Base-by-base conservation (phyloP, 2,888 invertebrate genomes). In the Laothoe populi region DNA sequence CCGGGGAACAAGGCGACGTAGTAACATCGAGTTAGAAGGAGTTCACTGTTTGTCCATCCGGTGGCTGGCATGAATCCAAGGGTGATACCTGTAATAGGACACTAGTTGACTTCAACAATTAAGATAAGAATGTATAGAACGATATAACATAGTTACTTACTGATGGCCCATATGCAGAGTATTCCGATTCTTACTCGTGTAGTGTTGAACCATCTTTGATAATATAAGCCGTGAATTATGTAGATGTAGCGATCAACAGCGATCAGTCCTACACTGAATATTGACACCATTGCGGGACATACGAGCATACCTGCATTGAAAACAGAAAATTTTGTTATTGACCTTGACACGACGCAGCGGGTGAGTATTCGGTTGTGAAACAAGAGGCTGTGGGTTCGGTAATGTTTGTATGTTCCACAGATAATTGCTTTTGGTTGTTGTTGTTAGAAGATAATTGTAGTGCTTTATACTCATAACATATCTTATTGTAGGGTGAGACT, bases 211-310 rank as follows among this genome's bases (percentile, higher is more conserved):
- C 94, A 95, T 62, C 92, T 86, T 74, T 94, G 94, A 72, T 95
- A 95, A 74, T 94, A 93, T 16, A 95, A 78, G 0, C 95, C 95
- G 70, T 95, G 94, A 0, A 95, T 79, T 53, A 95, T 95, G 76
- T 94, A 95, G 49, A 95, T 90, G 72, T 94, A 95, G 35, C 95
- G 87, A 72, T 95, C 95, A 0, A 95, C 83, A 2, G 94, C 95
- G 31, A 95, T 95, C 10, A 95, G 79, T 0, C 94, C 94, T 4
- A 95, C 94, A 58, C 94, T 95, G 78, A 94, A 94, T 64, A 95
- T 94, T 0, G 95, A 95, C 10, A 94, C 94, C 77, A 95, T 84
- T 0, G 94, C 94, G 44, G 94, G 94, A 63, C 94, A 94, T n/a
- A 95, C 94, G 59, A 95, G 90, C 90, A 94, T 87, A 60, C 95